phyloP scores from a whole-genome alignment of 2,797 vertebrate genomes.

The Amblyraja radiata region DNA sequence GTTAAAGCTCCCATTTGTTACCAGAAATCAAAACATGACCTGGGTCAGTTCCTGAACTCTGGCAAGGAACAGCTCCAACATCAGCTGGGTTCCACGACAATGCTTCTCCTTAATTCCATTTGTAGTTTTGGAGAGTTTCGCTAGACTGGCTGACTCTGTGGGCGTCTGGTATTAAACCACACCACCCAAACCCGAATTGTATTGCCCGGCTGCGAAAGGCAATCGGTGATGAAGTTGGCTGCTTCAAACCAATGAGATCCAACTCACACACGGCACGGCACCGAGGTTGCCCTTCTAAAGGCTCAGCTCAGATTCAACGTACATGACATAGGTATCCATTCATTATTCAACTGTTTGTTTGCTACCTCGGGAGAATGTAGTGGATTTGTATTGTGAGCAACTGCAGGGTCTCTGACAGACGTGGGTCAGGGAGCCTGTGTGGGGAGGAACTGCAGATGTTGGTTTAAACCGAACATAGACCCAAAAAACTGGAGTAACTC shows the following conservation, averaged over 20 bases:
- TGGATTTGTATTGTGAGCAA: neutral
- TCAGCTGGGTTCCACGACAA: neutral
- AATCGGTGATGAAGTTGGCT: neutral
- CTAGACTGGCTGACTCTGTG: neutral
- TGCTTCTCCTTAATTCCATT: neutral
- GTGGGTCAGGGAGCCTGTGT: neutral
- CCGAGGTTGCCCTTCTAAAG: neutral
- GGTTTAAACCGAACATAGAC: no score
- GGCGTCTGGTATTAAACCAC: neutral
- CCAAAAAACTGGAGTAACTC: no score
- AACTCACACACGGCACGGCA: neutral
- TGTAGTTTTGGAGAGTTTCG: neutral
- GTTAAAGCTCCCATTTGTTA: neutral
- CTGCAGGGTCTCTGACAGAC: neutral
- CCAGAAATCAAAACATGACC: neutral
- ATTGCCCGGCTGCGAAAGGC: neutral
- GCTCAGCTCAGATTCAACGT: neutral
- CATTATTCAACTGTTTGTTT: neutral
- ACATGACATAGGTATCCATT: neutral
- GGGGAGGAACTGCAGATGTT: no score
- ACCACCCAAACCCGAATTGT: neutral
- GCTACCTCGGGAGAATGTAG: neutral
- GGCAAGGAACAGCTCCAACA: neutral
- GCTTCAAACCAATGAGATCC: neutral
- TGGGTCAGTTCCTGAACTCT: neutral